phyloP scores from a whole-genome alignment of 2,113 vertebrate genomes.

The Macrotis lagotis region DNA sequence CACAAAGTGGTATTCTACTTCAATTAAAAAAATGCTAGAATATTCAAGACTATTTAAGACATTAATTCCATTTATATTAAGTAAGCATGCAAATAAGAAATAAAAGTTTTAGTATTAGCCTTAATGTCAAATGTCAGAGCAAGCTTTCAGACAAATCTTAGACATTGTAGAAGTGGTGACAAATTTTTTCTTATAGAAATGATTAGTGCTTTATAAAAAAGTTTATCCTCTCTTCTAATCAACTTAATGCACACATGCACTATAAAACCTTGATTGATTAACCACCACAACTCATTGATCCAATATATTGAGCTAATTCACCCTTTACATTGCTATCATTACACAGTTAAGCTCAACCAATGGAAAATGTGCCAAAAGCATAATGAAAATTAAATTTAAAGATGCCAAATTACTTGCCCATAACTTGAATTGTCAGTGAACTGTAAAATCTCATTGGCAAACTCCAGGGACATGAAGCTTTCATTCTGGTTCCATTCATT shows the following conservation, averaged over 20 bases:
- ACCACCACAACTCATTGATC: not conserved
- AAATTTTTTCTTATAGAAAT: not conserved
- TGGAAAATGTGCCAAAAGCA: not conserved
- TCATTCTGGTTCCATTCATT: not conserved
- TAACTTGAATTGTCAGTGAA: not conserved
- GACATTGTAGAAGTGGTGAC: not conserved
- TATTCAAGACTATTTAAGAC: not conserved
- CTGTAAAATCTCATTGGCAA: not conserved
- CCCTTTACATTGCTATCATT: not conserved
- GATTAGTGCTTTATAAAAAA: no score
- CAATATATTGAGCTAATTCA: not conserved
- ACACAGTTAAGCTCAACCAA: conserved; percentile 8
- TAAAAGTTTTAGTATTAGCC: not conserved
- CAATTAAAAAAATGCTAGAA: not conserved
- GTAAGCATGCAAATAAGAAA: not conserved
- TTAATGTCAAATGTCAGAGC: not conserved
- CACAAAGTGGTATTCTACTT: not conserved
- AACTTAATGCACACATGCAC: not conserved
- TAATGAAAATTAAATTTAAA: conserved; percentile 25
- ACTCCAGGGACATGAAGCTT: conserved; percentile 5
- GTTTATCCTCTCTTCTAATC: not conserved
- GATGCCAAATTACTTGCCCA: not conserved
- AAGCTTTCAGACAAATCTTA: not conserved
- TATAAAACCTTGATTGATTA: not conserved
- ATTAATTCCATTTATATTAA: not conserved